Evolutionary conservation across 2,888 invertebrate genomes (phyloP), one percentile per base, ranked within the genome.

Genomic region (Latrodectus elegans): DNA sequence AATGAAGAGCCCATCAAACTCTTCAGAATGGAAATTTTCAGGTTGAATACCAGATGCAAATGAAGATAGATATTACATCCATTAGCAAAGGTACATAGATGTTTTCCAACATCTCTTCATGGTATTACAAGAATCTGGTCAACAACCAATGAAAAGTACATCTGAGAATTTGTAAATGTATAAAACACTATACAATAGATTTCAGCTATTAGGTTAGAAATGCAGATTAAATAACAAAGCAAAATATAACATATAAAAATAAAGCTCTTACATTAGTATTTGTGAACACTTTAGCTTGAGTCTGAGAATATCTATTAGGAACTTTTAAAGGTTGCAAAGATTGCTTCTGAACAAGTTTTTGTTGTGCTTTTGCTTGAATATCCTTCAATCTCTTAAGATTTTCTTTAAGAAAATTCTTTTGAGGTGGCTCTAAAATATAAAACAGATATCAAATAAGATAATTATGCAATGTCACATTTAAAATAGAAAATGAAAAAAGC

Each of bases 381-480:
- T 86, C 86, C 53, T 72, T 86, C 26, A 86, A 65, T 38, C 81
- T 64, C 8, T 76, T 81, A 1, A 86, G 11, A n/a, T 86, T 86
- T 77, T 86, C 86, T 65, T 86, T 81, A 26, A 86, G 71, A 22
- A 77, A 53, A 71, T 86, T 81, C 55, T 86, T 86, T 22, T 71
- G 76, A 17, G 67, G 51, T 17, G 71, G 65, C 67, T 76, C 86
- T 86, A 51, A 26, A 72, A 71, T 4, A 55, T 26, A 60, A 9
- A 60, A 60, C 3, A 38, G 6, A 4, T 38, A 2, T 38, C 4
- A 1, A 0, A 38, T 6, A 38, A 38, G 38, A 6, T 38, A 38
- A 38, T 38, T 38, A 38, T 38, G 3, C 38, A 38, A 3, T 38
- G 4, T 38, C 38, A 38, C 38, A 38, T 38, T 38, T 38, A 38